Base-by-base conservation (phyloP, 2,888 invertebrate species). In the Elysia crispata region DNA sequence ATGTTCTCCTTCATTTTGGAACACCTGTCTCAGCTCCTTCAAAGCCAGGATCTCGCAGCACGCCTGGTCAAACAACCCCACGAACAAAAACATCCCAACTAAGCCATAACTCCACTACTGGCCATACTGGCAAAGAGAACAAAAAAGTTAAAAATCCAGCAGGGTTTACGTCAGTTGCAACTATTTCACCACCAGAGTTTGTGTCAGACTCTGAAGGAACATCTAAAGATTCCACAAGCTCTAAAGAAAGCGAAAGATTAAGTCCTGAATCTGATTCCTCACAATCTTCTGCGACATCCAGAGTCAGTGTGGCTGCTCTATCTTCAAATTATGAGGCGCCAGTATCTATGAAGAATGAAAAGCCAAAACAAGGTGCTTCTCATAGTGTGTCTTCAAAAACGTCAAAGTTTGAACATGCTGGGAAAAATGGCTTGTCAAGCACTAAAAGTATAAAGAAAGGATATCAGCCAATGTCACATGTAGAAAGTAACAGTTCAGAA, bases 1-100 rank as follows among this genome's bases (percentile, higher is more conserved):
- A 83, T n/a, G 69, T 80, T 20, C 76, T 81, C 57, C 79, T 81
- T 60, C 79, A 79, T 69, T 79, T 83, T 72, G 75, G 78, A 54
- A 60, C 67, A 30, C 81, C 57, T 18, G 33, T 67, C 1, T 50
- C 25, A 64, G 23, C 74, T 5, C 41, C 41, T 41, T 41, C 41
- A 41, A 41, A 41, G 11, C 3, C 41, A 41, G 41, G n/a, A n/a
- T 6, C 25, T 8, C 60, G 0, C 33, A n/a, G 30, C 75, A 62
- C 20, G 60, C 20, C 62, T 64, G 33, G 75, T 20, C 62, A 5
- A 75, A 49, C 18, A 23, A 33, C 33, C 6, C 15, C 60, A 25
- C 25, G 15, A 23, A 23, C 33, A 33, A 70, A 18, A 15, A 33
- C 41, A 31, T 25, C 3, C 18, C 23, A 23, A 1, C 20, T 15